These are phyloP conservation scores for Phrixothrix hirtus DNA, from an alignment of 2,888 invertebrate species.

Conservation along the genomic window DNA sequence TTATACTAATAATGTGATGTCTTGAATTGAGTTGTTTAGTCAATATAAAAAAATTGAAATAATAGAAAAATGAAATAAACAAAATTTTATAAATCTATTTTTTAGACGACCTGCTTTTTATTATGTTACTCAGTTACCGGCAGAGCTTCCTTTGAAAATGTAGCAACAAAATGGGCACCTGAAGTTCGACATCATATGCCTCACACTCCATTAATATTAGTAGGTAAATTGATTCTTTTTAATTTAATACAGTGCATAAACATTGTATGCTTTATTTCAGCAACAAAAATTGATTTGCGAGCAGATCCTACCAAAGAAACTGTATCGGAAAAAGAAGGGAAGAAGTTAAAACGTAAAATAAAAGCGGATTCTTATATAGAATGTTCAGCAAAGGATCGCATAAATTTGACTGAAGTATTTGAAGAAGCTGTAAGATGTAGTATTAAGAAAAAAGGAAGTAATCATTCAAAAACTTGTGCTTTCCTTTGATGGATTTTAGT, in stretches of 20 bases:
- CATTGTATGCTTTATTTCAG: constrained; percentile 56
- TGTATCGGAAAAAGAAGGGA: constrained; percentile 73
- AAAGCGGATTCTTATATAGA: constrained; percentile 51
- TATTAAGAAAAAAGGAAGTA: constrained; percentile 30
- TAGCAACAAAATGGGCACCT: constrained; percentile 87
- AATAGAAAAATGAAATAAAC: too few relatives aligned
- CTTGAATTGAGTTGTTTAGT: too few relatives aligned
- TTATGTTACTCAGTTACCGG: constrained; percentile 86
- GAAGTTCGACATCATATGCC: constrained; percentile 84
- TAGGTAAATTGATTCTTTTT: constrained; percentile 71
- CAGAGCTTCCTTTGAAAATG: constrained; percentile 83
- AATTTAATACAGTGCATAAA: background rate
- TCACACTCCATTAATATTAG: constrained; percentile 78
- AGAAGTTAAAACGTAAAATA: constrained; percentile 69
- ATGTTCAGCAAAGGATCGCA: constrained; percentile 50
- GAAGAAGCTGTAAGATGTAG: constrained; percentile 47
- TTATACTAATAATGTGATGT: too few relatives aligned
- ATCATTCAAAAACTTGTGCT: constrained; percentile 23
- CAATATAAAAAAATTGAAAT: too few relatives aligned
- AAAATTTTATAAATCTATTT: constrained; percentile 39
- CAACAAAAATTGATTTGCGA: constrained; percentile 81
- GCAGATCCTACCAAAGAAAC: constrained; percentile 60
- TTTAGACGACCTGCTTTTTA: constrained; percentile 86
- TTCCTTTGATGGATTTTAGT: constrained; percentile 32
- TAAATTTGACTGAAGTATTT: constrained; percentile 51